phyloP scores from a whole-genome alignment of 2,797 vertebrate species.

The Prionace glauca region DNA sequence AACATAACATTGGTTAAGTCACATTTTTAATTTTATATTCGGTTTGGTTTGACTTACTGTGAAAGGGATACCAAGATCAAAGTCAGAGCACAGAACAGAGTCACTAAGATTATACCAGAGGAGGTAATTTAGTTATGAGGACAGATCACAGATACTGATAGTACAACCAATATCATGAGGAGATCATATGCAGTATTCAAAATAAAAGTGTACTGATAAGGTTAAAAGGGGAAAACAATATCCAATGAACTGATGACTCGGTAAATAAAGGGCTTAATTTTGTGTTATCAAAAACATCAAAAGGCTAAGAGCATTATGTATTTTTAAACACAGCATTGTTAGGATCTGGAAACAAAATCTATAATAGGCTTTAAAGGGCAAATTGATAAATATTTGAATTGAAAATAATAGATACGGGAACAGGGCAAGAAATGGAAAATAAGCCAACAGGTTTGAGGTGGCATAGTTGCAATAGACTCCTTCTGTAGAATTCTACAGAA shows the following conservation, averaged over 20 bases:
- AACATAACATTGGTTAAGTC: not conserved
- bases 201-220: not conserved
- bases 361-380: not conserved
- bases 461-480: not conserved
- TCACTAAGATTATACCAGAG: not conserved
- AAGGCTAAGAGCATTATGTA: not conserved
- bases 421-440: not conserved
- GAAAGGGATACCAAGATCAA: not conserved
- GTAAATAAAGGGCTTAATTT: not conserved
- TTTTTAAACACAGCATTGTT: not conserved
- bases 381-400: not conserved
- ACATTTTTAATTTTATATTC: not conserved
- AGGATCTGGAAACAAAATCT: not conserved
- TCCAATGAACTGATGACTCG: not conserved
- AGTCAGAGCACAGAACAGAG: slow-evolving; percentile 8
- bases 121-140: not conserved
- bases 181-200: not conserved
- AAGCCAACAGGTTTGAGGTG: not conserved
- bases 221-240: not conserved
- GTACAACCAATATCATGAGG: not conserved
- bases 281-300: not conserved
- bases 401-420: not conserved
- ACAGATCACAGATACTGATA: not conserved
- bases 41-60: not conserved
- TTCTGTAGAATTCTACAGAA: slow-evolving; percentile 1